Base-by-base conservation (phyloP, 2,797 vertebrate genomes). In the Phoxinus dragarum region DNA sequence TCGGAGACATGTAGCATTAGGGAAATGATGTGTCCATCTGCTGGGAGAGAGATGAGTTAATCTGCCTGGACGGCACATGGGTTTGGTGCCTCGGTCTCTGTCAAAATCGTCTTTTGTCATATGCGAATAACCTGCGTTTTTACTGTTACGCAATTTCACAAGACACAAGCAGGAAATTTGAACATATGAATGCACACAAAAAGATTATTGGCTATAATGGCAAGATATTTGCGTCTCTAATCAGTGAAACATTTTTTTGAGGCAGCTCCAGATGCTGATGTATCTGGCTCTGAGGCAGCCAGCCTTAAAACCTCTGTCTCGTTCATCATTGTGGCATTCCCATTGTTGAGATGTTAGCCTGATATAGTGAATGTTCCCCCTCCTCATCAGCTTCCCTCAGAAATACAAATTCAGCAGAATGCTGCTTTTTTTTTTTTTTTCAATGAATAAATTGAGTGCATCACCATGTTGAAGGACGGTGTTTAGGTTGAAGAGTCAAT, bases 291-390 rank as follows among this genome's bases (percentile, higher is more conserved):
- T 27, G 31, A 87, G 38, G 71, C 54, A 66, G 36, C 40, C 67
- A 80, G 89, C 69, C 87, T 77, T 82, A 84, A 91, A 88, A 91
- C 87, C 76, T 88, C 84, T 87, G 88, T 88, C 87, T 88, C 92
- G 93, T 96, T 95, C 47, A 91, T 96, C 94, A 95, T 93, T 89
- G 90, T 96, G 95, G 90, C 95, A 93, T 91, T 93, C 94, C 92
- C 88, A 88, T 91, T 91, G 92, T 92, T 94, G 89, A 89, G 90
- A 90, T 88, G 89, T 89, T 86, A 80, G 77, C 76, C 86, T 85
- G 90, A 88, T 81, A 88, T 64, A 82, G 86, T 92, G 90, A 88
- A 79, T 88, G 89, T 91, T 91, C 88, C 83, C 89, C 81, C 82
- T 88, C 90, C 88, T 92, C 89, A 91, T 93, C 88, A 90, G 84